These are phyloP conservation scores for Nesogale talazaci DNA, from an alignment of 2,113 vertebrate genomes.

Conservation along the genomic window DNA sequence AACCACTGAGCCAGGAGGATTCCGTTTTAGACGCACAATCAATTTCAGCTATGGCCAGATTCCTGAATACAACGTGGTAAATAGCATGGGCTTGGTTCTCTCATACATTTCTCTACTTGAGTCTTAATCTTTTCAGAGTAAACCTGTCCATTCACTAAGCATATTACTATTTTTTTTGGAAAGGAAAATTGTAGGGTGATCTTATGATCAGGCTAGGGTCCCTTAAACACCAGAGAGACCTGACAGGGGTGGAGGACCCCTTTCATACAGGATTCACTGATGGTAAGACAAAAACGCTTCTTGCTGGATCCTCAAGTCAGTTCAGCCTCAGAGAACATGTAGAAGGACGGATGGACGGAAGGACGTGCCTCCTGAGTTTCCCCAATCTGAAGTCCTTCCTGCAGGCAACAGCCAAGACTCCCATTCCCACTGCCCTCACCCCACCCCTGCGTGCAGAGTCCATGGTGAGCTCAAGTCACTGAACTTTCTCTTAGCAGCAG, in stretches of 20 bases:
- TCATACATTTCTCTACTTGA: not conserved
- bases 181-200: not conserved
- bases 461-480: not conserved
- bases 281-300: too few species aligned
- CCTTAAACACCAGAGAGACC: conserved; percentile 6
- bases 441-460: too few species aligned
- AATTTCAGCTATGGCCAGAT: not conserved
- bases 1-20: not conserved
- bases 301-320: too few species aligned
- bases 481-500: not conserved
- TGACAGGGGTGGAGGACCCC: not conserved
- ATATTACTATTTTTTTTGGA: conserved; percentile 4
- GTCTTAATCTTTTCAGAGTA: not conserved
- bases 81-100: not conserved
- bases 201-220: not conserved
- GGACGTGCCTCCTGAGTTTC: too few species aligned
- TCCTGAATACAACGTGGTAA: not conserved
- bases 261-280: not conserved
- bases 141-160: not conserved
- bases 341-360: too few species aligned
- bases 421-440: too few species aligned
- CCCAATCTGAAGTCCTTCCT: not conserved
- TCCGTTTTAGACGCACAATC: not conserved
- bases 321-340: too few species aligned
- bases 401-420: not conserved